These are phyloP conservation scores for Chelidonichthys spinosus DNA, from an alignment of 2,797 vertebrate species.

Conservation along the genomic window DNA sequence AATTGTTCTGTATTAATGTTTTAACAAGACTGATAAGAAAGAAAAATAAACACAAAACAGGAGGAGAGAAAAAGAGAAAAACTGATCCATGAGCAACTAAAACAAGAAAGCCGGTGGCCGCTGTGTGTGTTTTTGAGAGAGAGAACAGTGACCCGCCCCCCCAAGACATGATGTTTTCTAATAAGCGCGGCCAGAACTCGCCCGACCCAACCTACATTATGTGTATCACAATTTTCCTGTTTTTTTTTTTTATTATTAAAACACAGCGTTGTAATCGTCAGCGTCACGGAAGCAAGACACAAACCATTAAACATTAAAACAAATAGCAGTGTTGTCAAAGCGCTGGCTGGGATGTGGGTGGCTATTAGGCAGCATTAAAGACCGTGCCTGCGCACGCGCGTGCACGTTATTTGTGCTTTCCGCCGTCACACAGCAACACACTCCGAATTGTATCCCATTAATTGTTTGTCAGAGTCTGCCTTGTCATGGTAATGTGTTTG, in stretches of 20 bases:
- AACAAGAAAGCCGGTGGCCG: no score
- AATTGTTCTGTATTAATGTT: no score
- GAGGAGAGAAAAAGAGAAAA: no score
- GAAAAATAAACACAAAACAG: no score
- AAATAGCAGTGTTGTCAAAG: slow-evolving; percentile 39
- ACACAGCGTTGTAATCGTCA: slow-evolving; percentile 2
- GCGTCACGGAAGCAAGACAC: slow-evolving; percentile 25
- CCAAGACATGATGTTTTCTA: no score
- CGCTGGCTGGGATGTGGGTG: slow-evolving; percentile 41
- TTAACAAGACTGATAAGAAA: no score
- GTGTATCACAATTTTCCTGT: not conserved
- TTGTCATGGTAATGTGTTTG: slow-evolving; percentile 68
- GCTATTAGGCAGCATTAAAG: slow-evolving; percentile 46
- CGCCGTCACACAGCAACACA: slow-evolving; percentile 47
- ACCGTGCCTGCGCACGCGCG: slow-evolving; percentile 16
- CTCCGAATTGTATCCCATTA: no score
- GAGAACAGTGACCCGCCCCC: no score
- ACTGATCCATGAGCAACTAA: no score
- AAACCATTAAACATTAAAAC: slow-evolving; percentile 47
- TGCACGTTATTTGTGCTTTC: slow-evolving; percentile 43
- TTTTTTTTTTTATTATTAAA: not conserved
- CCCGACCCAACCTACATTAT: not conserved
- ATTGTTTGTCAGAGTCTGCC: slow-evolving; percentile 45
- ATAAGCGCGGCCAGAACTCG: no score
- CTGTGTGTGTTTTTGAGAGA: no score